Evolutionary conservation across 2,113 vertebrate genomes (phyloP), one percentile per base, ranked within the genome.

Genomic region (Catharus bicknelli): DNA sequence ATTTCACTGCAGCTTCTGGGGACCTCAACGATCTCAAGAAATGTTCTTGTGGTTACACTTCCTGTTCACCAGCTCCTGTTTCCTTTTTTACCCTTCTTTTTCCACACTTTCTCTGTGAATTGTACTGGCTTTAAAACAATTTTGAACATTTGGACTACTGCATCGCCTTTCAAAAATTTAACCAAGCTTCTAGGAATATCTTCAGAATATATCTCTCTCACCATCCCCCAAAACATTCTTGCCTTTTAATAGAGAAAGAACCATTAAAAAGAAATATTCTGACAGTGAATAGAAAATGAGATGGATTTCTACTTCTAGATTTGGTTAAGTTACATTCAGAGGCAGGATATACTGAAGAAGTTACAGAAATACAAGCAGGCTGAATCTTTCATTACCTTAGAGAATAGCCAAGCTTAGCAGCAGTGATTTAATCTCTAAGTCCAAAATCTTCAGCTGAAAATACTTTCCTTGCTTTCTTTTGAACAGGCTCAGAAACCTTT

Each of bases 301-400:
- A 91, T 63, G 7, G 16, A 63, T 91, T 92, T 91, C 59, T 85
- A 54, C 50, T 29, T 77, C 79, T 90, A 22, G 63, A 59, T 90
- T 91, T 86, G 61, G 59, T 47, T 84, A 87, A 85, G 64, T 72
- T 81, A 57, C 75, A 94, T 86, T 78, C 86, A 84, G 80, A 90
- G 57, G 40, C 43, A 93, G 69, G 8, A 78, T 81, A 81, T 78
- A 91, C 59, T 22, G 40, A 81, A 69, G 43, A 90, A 95, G 63
- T 70, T 78, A 81, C n/a, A 92, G 80, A 92, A 91, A 96, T 90
- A 86, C 73, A 84, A 82, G 23, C 51, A 81, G 85, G 34, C 34
- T 93, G 86, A 95, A 93, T 93, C 76, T 92, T 96, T 93, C 72
- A 93, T 93, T 95, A 93, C 93, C 75, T 96, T 78, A 91, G 90